phyloP scores from a whole-genome alignment of 2,888 invertebrate species.

The Rugalucina vietnamica region DNA sequence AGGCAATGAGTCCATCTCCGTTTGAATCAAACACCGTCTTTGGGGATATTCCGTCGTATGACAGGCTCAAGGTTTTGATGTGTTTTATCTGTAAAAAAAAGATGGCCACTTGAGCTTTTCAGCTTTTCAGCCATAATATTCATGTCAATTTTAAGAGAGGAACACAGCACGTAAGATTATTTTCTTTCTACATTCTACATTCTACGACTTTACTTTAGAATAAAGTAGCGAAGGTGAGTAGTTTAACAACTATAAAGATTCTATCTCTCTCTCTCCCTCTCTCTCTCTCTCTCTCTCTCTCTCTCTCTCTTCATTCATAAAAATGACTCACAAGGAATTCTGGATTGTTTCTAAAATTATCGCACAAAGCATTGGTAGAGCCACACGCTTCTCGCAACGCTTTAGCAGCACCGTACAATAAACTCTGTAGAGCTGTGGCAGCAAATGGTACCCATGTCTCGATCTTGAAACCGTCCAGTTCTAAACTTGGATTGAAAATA shows the following conservation, averaged over 20 bases:
- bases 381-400: slow-evolving; percentile 17
- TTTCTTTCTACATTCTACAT: too few species aligned
- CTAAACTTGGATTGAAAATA: background rate
- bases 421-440: slow-evolving; percentile 5
- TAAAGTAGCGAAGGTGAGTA: too few species aligned
- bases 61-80: background rate
- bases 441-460: slow-evolving; percentile 43
- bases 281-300: too few species aligned
- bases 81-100: background rate
- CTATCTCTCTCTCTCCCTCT: too few species aligned
- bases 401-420: slow-evolving; percentile 18
- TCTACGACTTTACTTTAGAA: too few species aligned
- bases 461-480: slow-evolving; percentile 20
- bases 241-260: too few species aligned
- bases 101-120: too few species aligned
- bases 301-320: too few species aligned
- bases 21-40: slow-evolving; percentile 19
- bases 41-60: background rate
- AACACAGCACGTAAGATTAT: too few species aligned
- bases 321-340: background rate
- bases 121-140: too few species aligned
- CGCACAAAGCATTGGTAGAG: background rate
- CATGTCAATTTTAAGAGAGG: too few species aligned
- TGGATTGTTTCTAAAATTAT: background rate
- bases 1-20: slow-evolving; percentile 26